A percentile compares a stretch with the other conserved stretches of the same genome.
Conservation (phyloP, 2,888 invertebrate genomes). For the Poecilus cupreus region DNA sequence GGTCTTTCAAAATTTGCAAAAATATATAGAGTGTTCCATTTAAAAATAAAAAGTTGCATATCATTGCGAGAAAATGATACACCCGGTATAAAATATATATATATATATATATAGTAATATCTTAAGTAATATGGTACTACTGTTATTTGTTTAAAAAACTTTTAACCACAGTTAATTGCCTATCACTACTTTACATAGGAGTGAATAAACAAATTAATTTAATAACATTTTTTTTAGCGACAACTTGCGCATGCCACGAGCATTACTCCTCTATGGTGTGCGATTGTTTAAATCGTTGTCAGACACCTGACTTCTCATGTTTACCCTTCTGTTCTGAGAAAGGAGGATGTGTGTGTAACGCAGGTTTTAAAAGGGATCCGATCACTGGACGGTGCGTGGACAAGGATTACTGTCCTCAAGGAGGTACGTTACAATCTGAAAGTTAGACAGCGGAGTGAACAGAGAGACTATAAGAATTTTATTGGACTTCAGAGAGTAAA, state of each 20-base stretch:
- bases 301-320: not conserved
- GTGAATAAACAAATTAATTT: no score
- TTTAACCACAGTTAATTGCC: no score
- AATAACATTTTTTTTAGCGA: not conserved
- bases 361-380: not conserved
- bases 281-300: not conserved
- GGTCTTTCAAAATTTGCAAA: no score
- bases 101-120: no score
- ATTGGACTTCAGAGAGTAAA: not conserved
- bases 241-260: not conserved
- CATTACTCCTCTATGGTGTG: not conserved
- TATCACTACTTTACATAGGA: no score
- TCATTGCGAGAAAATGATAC: no score
- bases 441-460: no score
- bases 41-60: no score
- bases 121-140: no score
- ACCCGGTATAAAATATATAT: no score
- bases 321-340: not conserved
- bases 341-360: conserved; percentile 4
- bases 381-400: conserved; percentile 10
- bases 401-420: not conserved
- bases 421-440: not conserved
- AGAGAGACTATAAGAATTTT: not conserved
- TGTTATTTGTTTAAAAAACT: no score
- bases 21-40: no score